Percentiles rank a stretch among this genome's conserved stretches.
These are phyloP conservation scores for Sipha maydis DNA, from an alignment of 2,888 invertebrate species.

Conservation along the genomic window DNA sequence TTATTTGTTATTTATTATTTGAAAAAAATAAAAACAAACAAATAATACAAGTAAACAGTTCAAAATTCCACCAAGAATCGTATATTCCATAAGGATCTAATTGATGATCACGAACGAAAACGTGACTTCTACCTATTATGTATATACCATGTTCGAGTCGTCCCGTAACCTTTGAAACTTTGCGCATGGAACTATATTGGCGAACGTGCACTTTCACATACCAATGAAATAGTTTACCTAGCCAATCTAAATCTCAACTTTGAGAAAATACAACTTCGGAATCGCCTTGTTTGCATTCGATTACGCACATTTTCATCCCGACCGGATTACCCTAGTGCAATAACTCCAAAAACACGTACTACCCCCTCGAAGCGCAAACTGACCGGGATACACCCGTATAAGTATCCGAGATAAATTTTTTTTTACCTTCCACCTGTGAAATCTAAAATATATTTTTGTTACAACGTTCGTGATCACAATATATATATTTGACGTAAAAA, in stretches of 20 bases:
- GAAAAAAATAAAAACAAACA: neutral
- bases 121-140: slow-evolving; percentile 23
- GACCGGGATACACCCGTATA: no score
- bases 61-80: neutral
- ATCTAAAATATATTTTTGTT: no score
- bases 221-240: slow-evolving; percentile 19
- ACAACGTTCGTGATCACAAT: no score
- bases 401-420: no score
- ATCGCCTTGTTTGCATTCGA: slow-evolving; percentile 27
- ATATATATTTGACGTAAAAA: no score
- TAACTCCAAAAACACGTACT: neutral
- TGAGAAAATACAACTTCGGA: slow-evolving; percentile 19
- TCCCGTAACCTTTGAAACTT: slow-evolving; percentile 14
- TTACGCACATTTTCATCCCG: slow-evolving; percentile 18
- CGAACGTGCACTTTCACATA: neutral
- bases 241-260: slow-evolving; percentile 42
- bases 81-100: neutral
- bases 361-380: no score
- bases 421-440: no score
- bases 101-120: slow-evolving; percentile 22
- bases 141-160: neutral
- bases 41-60: neutral
- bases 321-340: neutral
- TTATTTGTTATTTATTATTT: neutral
- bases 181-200: neutral